Evolutionary conservation across 2,797 vertebrate species (phyloP).

Genomic region (Gymnodraco acuticeps): DNA sequence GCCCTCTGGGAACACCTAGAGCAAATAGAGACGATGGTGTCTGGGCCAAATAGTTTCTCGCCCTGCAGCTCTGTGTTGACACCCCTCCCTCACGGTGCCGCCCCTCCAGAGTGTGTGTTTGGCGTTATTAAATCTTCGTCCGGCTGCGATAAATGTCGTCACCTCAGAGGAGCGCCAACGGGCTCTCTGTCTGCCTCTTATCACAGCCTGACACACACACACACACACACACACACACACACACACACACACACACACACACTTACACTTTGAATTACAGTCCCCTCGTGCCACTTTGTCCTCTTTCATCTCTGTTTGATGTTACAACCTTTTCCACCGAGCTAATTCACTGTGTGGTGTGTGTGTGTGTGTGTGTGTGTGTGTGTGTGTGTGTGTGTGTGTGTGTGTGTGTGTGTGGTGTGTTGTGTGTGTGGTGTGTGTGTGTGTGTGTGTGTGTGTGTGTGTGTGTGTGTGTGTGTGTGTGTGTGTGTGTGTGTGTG

Average conservation of each 20-base stretch:
- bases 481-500: slow-evolving; percentile 21
- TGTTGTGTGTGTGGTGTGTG: slow-evolving; percentile 36
- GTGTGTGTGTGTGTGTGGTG: slow-evolving; percentile 40
- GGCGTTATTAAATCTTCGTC: slow-evolving; percentile 42
- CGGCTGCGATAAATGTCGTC: slow-evolving; percentile 53
- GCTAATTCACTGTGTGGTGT: slow-evolving; percentile 21
- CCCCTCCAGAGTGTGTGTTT: slow-evolving; percentile 30
- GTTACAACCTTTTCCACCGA: slow-evolving; percentile 53
- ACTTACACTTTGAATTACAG: slow-evolving; percentile 10
- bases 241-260: too few relatives aligned
- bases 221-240: neutral
- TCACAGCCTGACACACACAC: slow-evolving; percentile 41
- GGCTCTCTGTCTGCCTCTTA: slow-evolving; percentile 59
- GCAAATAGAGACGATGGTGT: slow-evolving; percentile 7
- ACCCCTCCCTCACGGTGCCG: slow-evolving; percentile 27
- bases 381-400: neutral
- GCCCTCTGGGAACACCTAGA: neutral
- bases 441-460: slow-evolving; percentile 41
- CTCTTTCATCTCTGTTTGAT: slow-evolving; percentile 56
- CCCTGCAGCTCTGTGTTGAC: slow-evolving; percentile 26
- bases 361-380: neutral
- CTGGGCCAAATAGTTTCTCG: slow-evolving; percentile 22
- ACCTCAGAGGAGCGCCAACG: slow-evolving; percentile 35
- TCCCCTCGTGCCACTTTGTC: slow-evolving; percentile 24
- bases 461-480: slow-evolving; percentile 26